Base-by-base conservation (phyloP, 2,113 vertebrate genomes). In the Heterochromis multidens region DNA sequence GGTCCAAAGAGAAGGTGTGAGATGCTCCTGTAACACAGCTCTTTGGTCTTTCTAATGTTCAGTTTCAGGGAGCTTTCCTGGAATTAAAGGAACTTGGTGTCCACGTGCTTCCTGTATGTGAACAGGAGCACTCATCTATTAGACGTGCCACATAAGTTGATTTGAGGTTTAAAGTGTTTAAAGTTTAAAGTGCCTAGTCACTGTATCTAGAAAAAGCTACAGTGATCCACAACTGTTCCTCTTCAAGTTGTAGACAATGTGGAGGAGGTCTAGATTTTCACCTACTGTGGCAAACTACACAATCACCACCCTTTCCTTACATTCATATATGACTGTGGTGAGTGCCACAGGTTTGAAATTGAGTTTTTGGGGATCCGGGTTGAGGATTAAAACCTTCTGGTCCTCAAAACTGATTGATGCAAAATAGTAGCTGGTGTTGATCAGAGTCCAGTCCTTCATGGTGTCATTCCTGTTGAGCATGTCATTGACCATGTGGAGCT, bases 341-440 rank as follows among this genome's bases (percentile, higher is more conserved):
- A 56, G 8, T 56, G 21, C 54, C n/a, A 23, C 12, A 19, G 19
- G 43, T 49, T 52, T 74, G 25, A 52, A 52, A 52, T 52, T 4
- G 0, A 7, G 7, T 4, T 7, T 52, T 31, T 3, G 67, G 43
- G 43, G 29, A 46, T 2, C 14, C 4, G 43, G 13, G 14, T 46
- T 46, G 14, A 46, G 14, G n/a, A n/a, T n/a, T n/a, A 46, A 4
- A 52, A 21, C 1, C 17, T 72, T 72, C 40, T 0, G 43, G 25
- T 52, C 25, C 67, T 52, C 25, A 72, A 74, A 74, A 33, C 27
- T 16, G 40, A 70, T 16, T 70, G 27, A 46, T 12, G 27, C 17
- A n/a, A 54, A 29, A 31, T 17, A 52, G 27, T n/a, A 54, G 25
- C 54, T 23, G 19, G 54, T 56, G 21, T n/a, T n/a, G 54, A 56